Conservation (phyloP, 1,140 invertebrate genomes). For the Cydia amplana region DNA sequence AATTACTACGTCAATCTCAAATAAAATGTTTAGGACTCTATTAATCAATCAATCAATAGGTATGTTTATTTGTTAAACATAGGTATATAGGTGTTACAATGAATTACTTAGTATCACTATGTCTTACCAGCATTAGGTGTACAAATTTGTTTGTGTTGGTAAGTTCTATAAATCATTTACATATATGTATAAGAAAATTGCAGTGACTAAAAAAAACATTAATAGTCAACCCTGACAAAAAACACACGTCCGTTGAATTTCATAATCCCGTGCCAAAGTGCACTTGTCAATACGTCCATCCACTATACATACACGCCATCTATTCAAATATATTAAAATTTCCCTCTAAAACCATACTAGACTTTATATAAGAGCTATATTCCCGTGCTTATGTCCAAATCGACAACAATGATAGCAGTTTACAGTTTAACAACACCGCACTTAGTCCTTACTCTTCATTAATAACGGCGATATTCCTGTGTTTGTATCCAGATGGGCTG, state of each 20-base stretch:
- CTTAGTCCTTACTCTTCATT: conserved; percentile 23
- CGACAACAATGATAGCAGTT: conserved; percentile 34
- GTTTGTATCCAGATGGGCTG: background rate
- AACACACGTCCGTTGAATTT: conserved; percentile 39
- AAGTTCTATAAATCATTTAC: no score
- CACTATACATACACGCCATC: conserved; percentile 37
- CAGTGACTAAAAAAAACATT: background rate
- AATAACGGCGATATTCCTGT: conserved; percentile 40
- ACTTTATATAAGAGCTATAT: conserved; percentile 44
- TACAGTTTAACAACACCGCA: conserved; percentile 41
- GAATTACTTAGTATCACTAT: no score
- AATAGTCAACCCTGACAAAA: conserved; percentile 39
- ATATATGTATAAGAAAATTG: no score
- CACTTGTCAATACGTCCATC: conserved; percentile 59
- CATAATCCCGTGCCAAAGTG: conserved; percentile 62
- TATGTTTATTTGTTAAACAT: no score
- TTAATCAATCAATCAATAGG: no score
- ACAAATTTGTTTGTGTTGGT: no score
- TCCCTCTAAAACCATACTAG: conserved; percentile 1
- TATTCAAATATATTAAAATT: conserved; percentile 54
- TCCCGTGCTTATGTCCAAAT: background rate
- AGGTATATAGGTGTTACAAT: no score
- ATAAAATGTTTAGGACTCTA: no score
- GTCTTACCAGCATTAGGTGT: no score
- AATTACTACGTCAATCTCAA: no score